Evolutionary conservation across 2,888 invertebrate genomes (phyloP), one percentile per base, ranked within the genome.

Genomic region (Melanargia galathea): DNA sequence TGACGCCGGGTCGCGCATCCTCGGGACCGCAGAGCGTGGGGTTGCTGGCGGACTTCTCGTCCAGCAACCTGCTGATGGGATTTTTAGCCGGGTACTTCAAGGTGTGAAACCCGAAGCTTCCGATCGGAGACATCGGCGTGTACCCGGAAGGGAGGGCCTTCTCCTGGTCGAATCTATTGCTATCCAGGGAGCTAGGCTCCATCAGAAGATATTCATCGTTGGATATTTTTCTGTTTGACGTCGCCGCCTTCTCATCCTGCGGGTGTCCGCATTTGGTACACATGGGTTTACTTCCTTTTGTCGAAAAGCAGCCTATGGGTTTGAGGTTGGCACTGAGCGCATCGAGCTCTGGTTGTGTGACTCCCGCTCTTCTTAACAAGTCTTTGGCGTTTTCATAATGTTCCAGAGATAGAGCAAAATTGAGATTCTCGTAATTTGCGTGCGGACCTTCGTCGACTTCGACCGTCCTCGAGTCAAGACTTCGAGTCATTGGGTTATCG

Each of bases 351-450:
- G 84, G 80, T 64, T 89, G 90, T 8, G 92, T 92, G 3, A 93
- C 90, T 2, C 93, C 93, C 0, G 92, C 92, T 73, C 89, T 92
- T 45, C 92, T 85, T 35, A 94, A 75, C 54, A 95, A 79, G 73
- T 95, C 95, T 73, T 94, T 94, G 54, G 96, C 95, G 78, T 96
- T 96, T 81, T 96, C 96, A 77, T 96, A 96, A 69, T 95, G 93
- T 74, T 95, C 94, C 26, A 96, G 82, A 0, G 96, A 96, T 72
- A 96, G 92, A 62, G 95, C 95, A 82, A 96, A 96, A 75, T 95
- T 94, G 72, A 96, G 92, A 75, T 95, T 95, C 68, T 94, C 95
- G 74, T 95, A 95, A 80, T 95, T 94, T 10, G 92, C 89, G 26
- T 86, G 84, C 13, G 92, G 88, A 1, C 91, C 92, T 67, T 92